phyloP scores from a whole-genome alignment of 2,888 invertebrate genomes.

The Yponomeuta evonymella region DNA sequence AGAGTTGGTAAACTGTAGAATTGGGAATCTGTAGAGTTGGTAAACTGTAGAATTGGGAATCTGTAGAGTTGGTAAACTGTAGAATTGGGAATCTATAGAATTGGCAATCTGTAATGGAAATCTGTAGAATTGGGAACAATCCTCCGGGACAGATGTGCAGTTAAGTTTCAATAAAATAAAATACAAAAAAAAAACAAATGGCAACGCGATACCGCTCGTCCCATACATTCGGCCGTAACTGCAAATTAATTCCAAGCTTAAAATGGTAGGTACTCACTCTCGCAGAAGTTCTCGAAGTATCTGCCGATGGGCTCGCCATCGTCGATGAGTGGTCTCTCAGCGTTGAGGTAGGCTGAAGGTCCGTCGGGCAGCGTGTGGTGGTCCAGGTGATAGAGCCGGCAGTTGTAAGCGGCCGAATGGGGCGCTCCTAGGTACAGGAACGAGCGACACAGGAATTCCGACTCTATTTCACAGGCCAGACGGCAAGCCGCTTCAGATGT shows the following conservation, averaged over 20 bases:
- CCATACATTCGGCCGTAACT: neutral
- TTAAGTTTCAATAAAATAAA: neutral
- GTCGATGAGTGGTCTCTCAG: slow-evolving; percentile 92
- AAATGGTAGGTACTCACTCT: slow-evolving; percentile 78
- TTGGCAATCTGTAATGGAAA: too few species aligned
- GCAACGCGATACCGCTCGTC: neutral
- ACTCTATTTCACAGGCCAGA: slow-evolving; percentile 93
- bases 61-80: too few species aligned
- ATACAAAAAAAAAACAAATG: neutral
- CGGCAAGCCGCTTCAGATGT: slow-evolving; percentile 93
- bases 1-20: too few species aligned
- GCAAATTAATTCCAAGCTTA: neutral
- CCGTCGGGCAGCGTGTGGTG: slow-evolving; percentile 95
- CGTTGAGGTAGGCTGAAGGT: slow-evolving; percentile 92
- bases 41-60: too few species aligned
- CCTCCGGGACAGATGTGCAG: neutral
- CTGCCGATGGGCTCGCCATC: slow-evolving; percentile 93
- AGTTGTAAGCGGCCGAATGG: slow-evolving; percentile 90
- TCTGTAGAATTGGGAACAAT: too few species aligned
- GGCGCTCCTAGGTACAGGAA: slow-evolving; percentile 86
- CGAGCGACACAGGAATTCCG: slow-evolving; percentile 93
- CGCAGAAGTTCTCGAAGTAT: slow-evolving; percentile 93
- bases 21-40: too few species aligned
- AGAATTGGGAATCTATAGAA: too few species aligned
- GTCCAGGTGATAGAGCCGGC: slow-evolving; percentile 93